These are phyloP conservation scores for Notothenia coriiceps DNA, from an alignment of 2,113 vertebrate genomes.

Conservation along the genomic window DNA sequence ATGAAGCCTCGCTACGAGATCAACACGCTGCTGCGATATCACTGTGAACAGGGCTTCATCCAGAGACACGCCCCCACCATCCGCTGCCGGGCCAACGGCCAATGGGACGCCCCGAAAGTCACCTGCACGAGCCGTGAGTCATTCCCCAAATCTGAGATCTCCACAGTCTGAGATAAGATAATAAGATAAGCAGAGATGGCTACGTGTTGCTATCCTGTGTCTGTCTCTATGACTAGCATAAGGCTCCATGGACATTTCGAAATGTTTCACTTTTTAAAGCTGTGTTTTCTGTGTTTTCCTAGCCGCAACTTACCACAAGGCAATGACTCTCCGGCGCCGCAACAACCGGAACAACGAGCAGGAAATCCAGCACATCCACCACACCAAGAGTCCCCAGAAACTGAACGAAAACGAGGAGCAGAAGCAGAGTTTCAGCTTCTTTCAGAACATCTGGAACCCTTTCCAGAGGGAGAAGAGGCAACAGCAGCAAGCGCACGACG, in stretches of 20 bases:
- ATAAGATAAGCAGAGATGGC: too few species aligned
- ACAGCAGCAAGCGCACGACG: background rate
- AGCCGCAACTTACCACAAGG: slow-evolving; percentile 93
- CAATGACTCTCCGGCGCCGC: slow-evolving; percentile 85
- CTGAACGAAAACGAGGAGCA: background rate
- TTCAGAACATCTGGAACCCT: slow-evolving; percentile 23
- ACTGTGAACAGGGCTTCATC: slow-evolving; percentile 95
- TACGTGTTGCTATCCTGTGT: too few species aligned
- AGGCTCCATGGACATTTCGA: background rate
- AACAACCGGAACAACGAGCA: slow-evolving; percentile 82
- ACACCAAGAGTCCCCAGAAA: background rate
- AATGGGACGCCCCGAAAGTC: slow-evolving; percentile 93
- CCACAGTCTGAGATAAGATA: too few species aligned
- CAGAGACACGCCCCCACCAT: slow-evolving; percentile 93
- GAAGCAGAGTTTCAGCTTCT: slow-evolving; percentile 4
- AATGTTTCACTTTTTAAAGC: background rate
- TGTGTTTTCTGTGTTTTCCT: slow-evolving; percentile 53
- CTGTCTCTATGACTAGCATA: too few species aligned
- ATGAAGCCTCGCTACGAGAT: slow-evolving; percentile 93
- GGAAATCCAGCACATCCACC: slow-evolving; percentile 70
- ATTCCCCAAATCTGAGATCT: too few species aligned
- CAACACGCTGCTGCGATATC: slow-evolving; percentile 93
- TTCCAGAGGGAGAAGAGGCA: slow-evolving; percentile 55
- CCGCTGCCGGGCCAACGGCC: slow-evolving; percentile 90
- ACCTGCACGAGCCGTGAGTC: slow-evolving; percentile 94